Conservation (phyloP, 2,888 invertebrate genomes). For the Thalpophila matura region DNA sequence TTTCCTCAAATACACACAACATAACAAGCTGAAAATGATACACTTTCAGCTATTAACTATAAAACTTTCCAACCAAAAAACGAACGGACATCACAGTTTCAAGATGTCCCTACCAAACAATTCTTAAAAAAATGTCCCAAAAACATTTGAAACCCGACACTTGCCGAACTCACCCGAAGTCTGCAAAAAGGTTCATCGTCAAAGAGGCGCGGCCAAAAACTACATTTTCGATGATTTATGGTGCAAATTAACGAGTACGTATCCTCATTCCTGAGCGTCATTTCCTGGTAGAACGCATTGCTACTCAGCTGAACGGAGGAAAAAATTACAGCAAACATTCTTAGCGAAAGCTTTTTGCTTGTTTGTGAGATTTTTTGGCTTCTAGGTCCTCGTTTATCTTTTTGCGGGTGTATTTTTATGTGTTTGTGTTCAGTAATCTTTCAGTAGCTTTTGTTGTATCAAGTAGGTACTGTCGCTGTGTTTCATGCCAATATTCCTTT, state of each 20-base stretch:
- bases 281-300: conserved; percentile 89
- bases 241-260: conserved; percentile 90
- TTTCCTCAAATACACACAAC: conserved; percentile 27
- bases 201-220: conserved; percentile 84
- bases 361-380: conserved; percentile 47
- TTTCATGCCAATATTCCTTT: no score
- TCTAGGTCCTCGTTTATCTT: conserved; percentile 40
- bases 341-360: conserved; percentile 66
- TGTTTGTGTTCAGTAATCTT: conserved; percentile 7
- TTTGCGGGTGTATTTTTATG: conserved; percentile 37
- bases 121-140: conserved; percentile 67
- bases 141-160: conserved; percentile 80
- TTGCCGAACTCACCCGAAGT: conserved; percentile 64
- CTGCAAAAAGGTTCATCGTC: conserved; percentile 66
- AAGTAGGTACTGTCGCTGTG: no score
- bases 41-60: conserved; percentile 22
- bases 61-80: conserved; percentile 44
- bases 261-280: conserved; percentile 90
- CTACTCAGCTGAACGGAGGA: conserved; percentile 78
- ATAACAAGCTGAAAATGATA: conserved; percentile 13
- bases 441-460: conserved; percentile 2
- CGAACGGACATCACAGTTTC: conserved; percentile 41
- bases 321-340: conserved; percentile 81
- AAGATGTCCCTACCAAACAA: conserved; percentile 59
- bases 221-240: conserved; percentile 90